Evolutionary conservation across 1,140 invertebrate species (phyloP).

Genomic region (Vanessa atalanta): DNA sequence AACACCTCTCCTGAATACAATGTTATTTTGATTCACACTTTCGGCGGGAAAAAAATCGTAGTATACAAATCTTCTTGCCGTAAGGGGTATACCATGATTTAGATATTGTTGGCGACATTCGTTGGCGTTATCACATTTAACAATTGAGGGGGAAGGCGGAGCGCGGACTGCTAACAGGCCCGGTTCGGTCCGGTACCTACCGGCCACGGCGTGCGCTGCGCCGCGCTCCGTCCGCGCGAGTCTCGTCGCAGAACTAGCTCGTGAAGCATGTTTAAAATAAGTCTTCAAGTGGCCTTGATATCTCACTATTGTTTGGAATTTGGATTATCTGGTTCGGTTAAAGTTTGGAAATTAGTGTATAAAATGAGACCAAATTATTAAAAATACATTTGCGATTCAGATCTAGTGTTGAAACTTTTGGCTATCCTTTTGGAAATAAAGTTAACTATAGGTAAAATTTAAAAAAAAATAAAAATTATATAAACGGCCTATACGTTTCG

Average conservation of each 20-base stretch:
- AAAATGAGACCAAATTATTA: constrained; percentile 78
- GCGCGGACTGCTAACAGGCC: constrained; percentile 11
- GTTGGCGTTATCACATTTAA: constrained; percentile 58
- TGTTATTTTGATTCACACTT: constrained; percentile 70
- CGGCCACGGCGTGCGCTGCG: constrained; percentile 20
- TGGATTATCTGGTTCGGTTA: constrained; percentile 73
- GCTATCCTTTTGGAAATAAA: constrained; percentile 79
- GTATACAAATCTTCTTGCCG: constrained; percentile 69
- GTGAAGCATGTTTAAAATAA: constrained; percentile 68
- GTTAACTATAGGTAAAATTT: constrained; percentile 69
- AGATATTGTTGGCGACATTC: constrained; percentile 69
- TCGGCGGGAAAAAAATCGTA: constrained; percentile 70
- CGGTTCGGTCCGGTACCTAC: neutral
- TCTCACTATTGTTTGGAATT: constrained; percentile 76
- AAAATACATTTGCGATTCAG: constrained; percentile 73
- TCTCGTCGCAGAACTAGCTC: constrained; percentile 60
- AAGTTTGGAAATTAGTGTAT: constrained; percentile 77
- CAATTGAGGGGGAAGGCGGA: constrained; percentile 41
- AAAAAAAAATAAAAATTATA: constrained; percentile 71
- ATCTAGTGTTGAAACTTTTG: constrained; percentile 78
- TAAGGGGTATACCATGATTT: constrained; percentile 76
- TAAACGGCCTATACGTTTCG: constrained; percentile 77
- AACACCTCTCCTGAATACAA: constrained; percentile 57
- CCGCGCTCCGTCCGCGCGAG: constrained; percentile 44
- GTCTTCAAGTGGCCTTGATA: constrained; percentile 80